Evolutionary conservation across 2,888 invertebrate genomes (phyloP), one percentile per base, ranked within the genome.

Genomic region (Phalangium opilio): DNA sequence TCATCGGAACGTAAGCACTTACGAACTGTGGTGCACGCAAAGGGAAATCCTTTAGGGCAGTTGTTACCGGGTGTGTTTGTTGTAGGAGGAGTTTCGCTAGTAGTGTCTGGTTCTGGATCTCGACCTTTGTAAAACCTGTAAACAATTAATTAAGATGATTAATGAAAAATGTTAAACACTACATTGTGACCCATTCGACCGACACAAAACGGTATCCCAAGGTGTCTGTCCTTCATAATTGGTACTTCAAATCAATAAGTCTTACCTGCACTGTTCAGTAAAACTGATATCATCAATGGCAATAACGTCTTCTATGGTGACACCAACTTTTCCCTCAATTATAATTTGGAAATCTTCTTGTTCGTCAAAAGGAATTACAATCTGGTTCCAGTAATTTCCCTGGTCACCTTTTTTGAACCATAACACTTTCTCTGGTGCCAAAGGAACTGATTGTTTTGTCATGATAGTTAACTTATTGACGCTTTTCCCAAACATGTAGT

Each of bases 251-350:
- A 3, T 34, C 35, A 14, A 34, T 34, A 34, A 2, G 35, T 34
- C 50, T 49, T 43, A 53, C 53, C 44, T 43, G 45, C 55, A 55
- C 14, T 50, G 47, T 8, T 34, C 12, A 12, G 54, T 49, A 32
- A 55, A 52, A 2, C 51, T 43, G 14, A 54, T 41, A 33, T 55
- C 55, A 42, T 55, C 55, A 40, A 55, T 15, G 3, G 55, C 54
- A 44, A 55, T 51, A 4, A 45, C 11, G 46, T 52, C 54, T 1
- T 40, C 18, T 3, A 18, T 42, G 2, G 20, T 36, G 10, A 44
- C 14, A 15, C 49, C 50, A 14, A 49, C 41, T 14, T 39, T 46
- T 11, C 50, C 55, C 48, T 54, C 50, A 14, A 55, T 21, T 17
- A 55, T 33, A 8, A 55, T 48, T 47, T 52, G 44, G 41, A 52